Conservation (phyloP, 2,113 vertebrate genomes). For the Crotalus viridis region DNA sequence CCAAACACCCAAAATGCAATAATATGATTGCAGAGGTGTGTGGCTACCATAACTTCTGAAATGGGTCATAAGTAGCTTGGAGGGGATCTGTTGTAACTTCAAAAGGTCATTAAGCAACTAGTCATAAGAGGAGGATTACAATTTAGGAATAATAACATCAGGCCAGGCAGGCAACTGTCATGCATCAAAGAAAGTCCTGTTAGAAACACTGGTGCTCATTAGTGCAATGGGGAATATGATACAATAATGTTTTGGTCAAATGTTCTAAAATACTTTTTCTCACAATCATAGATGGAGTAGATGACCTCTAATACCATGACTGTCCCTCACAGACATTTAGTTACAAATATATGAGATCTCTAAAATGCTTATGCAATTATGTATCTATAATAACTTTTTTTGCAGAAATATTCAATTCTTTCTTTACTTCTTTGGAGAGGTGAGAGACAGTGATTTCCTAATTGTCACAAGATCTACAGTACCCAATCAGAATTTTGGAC, state of each 20-base stretch:
- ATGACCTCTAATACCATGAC: neutral
- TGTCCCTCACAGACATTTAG: neutral
- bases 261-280: neutral
- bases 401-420: neutral
- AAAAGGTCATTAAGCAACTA: no score
- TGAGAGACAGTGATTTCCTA: neutral
- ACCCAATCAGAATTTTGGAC: neutral
- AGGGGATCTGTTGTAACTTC: no score
- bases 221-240: neutral
- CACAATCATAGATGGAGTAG: neutral
- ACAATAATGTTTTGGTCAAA: neutral
- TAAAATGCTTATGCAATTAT: neutral
- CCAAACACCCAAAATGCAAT: no score
- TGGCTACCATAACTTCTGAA: no score
- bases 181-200: neutral
- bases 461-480: neutral
- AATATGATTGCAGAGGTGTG: no score
- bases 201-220: neutral
- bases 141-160: neutral
- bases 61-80: no score
- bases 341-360: neutral
- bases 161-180: neutral
- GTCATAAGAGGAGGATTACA: neutral
- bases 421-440: neutral
- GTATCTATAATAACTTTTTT: neutral